phyloP scores from a whole-genome alignment of 2,797 vertebrate species.

The Bovichtus diacanthus region DNA sequence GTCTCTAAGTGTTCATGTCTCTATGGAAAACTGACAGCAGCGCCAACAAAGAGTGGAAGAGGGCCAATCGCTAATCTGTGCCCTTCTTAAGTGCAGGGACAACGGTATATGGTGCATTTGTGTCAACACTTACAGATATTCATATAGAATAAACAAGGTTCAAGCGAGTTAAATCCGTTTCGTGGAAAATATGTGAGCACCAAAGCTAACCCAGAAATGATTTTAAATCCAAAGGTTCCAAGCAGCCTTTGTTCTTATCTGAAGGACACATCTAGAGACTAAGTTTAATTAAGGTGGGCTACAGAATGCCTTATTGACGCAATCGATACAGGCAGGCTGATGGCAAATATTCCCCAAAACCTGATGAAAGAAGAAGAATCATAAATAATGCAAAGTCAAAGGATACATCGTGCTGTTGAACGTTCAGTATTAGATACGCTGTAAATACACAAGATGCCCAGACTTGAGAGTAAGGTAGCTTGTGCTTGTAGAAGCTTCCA shows the following conservation, averaged over 20 bases:
- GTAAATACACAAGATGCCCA: conserved; percentile 66
- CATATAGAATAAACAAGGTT: conserved; percentile 34
- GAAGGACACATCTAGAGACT: conserved; percentile 35
- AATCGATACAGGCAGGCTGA: conserved; percentile 68
- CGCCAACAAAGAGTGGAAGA: conserved; percentile 75
- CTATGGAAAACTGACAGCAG: conserved; percentile 68
- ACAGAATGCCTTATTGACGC: conserved; percentile 68
- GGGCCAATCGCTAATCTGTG: conserved; percentile 77
- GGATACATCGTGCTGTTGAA: conserved; percentile 25
- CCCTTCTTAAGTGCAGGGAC: conserved; percentile 62
- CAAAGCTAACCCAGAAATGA: conserved; percentile 25
- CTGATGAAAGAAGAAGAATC: conserved; percentile 68
- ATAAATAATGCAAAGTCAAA: conserved; percentile 77
- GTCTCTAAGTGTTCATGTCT: conserved; percentile 67
- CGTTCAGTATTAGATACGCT: conserved; percentile 53
- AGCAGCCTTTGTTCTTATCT: conserved; percentile 47
- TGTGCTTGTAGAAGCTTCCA: conserved; percentile 26
- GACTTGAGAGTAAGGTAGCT: conserved; percentile 37
- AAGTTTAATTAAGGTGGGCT: conserved; percentile 45
- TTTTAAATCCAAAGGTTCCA: conserved; percentile 34
- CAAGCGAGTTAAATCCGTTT: conserved; percentile 35
- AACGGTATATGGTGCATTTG: conserved; percentile 54
- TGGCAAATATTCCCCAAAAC: conserved; percentile 80
- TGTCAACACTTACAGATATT: conserved; percentile 59
- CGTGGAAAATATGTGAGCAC: conserved; percentile 18